These are phyloP conservation scores for Lycia hirtaria DNA, from an alignment of 2,888 invertebrate genomes.

Conservation along the genomic window DNA sequence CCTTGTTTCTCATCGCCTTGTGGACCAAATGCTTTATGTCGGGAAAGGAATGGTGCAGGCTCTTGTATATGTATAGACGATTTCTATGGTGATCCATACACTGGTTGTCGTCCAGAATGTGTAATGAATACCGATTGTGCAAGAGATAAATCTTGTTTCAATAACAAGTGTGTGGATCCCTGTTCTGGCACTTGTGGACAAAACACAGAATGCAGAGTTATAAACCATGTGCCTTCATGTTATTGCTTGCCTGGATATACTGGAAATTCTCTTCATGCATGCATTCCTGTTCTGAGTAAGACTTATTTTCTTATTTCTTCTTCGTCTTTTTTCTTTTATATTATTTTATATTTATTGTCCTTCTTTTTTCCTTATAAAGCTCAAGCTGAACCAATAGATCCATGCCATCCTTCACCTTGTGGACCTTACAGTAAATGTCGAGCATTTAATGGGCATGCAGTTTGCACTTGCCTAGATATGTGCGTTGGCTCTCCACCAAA, in stretches of 20 bases:
- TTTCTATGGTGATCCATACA: conserved; percentile 92
- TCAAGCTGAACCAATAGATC: conserved; percentile 83
- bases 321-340: conserved; percentile 51
- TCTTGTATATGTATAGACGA: conserved; percentile 91
- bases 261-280: conserved; percentile 90
- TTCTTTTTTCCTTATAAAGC: conserved; percentile 60
- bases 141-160: conserved; percentile 89
- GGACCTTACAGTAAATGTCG: conserved; percentile 92
- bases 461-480: conserved; percentile 90
- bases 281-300: conserved; percentile 87
- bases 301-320: conserved; percentile 69
- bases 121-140: conserved; percentile 91
- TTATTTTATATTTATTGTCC: conserved; percentile 50
- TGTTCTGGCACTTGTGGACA: conserved; percentile 92
- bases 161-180: conserved; percentile 92
- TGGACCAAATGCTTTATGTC: conserved; percentile 92
- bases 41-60: conserved; percentile 90
- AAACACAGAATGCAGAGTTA: conserved; percentile 90
- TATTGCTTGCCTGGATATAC: conserved; percentile 89
- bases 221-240: conserved; percentile 92
- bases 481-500: conserved; percentile 91
- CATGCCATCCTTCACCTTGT: conserved; percentile 92
- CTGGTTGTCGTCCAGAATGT: conserved; percentile 92
- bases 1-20: conserved; percentile 93
- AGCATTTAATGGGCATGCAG: conserved; percentile 88